Base-by-base conservation (phyloP, 2,797 vertebrate species). In the Myiotriccus ornatus region DNA sequence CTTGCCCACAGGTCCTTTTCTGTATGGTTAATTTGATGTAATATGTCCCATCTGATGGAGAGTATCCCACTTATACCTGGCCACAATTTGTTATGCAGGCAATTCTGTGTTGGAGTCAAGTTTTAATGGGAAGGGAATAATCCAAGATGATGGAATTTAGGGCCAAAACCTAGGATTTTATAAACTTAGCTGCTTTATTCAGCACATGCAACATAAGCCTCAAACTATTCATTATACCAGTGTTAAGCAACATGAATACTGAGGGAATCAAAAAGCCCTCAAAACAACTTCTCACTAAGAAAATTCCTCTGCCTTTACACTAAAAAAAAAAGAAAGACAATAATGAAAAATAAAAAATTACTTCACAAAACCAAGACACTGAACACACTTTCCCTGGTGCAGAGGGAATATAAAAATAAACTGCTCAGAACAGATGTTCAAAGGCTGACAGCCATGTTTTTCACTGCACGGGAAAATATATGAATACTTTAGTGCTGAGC, bases 341-440 rank as follows among this genome's bases (percentile, higher is more conserved):
- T 39, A 68, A 59, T 35, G 32, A 52, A 3, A 24, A 47, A 43
- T 8, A 44, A 3, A 28, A 47, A 52, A 57, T 5, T 65, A 16
- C 6, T 88, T 74, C 65, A 44, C 30, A 77, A 77, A 83, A 84
- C 50, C 16, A 88, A 60, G 34, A 56, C 23, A 77, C 21, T 64
- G 34, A 83, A 67, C 21, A 68, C 1, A 4, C 28, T 81, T 82
- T 32, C 35, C 18, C 37, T 81, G 23, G 10, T 49, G 25, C 16
- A 32, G 35, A 89, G 22, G 90, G 17, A 68, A 77, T 85, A 85
- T 57, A 94, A 78, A 94, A 84, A 89, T 57, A 89, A 87, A 67
- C 37, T 81, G 15, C 57, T 67, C 22, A 59, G 68, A 95, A 91
- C 69, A 95, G 79, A 91, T 93, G 69, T 91, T 88, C n/a, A 76